phyloP scores from a whole-genome alignment of 2,888 invertebrate genomes.

The Corythucha ciliata region DNA sequence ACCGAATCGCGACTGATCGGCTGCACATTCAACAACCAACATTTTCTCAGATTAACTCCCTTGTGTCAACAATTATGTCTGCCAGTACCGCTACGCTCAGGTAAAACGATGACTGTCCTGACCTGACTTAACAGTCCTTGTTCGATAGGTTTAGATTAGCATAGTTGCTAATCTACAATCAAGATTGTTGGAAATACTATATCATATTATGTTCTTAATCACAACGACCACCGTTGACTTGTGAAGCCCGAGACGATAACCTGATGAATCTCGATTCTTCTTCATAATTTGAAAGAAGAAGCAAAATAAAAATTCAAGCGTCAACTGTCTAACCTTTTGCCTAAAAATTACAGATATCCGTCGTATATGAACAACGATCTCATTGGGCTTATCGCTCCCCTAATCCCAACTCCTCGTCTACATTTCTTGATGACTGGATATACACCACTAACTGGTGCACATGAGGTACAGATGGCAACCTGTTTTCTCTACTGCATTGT shows the following conservation, averaged over 20 bases:
- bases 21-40: constrained; percentile 93
- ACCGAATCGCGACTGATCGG: constrained; percentile 84
- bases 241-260: background rate
- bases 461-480: constrained; percentile 64
- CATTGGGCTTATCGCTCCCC: constrained; percentile 84
- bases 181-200: background rate
- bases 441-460: constrained; percentile 87
- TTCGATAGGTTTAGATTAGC: background rate
- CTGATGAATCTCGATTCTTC: too few relatives aligned
- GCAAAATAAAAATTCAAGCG: too few relatives aligned
- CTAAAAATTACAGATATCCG: constrained; percentile 77
- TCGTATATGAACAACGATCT: constrained; percentile 98
- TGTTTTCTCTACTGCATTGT: too few relatives aligned
- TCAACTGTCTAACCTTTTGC: too few relatives aligned
- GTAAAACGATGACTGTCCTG: constrained; percentile 43
- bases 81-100: constrained; percentile 91
- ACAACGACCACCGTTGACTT: background rate
- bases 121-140: background rate
- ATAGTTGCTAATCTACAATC: background rate
- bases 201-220: background rate
- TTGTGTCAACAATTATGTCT: constrained; percentile 98
- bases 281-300: too few relatives aligned
- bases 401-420: constrained; percentile 94
- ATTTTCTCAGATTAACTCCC: constrained; percentile 91
- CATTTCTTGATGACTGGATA: constrained; percentile 99